Percentiles rank a stretch among this genome's conserved stretches.
These are phyloP conservation scores for Ganaspis brasiliensis DNA, from an alignment of 2,888 invertebrate genomes.

Conservation along the genomic window DNA sequence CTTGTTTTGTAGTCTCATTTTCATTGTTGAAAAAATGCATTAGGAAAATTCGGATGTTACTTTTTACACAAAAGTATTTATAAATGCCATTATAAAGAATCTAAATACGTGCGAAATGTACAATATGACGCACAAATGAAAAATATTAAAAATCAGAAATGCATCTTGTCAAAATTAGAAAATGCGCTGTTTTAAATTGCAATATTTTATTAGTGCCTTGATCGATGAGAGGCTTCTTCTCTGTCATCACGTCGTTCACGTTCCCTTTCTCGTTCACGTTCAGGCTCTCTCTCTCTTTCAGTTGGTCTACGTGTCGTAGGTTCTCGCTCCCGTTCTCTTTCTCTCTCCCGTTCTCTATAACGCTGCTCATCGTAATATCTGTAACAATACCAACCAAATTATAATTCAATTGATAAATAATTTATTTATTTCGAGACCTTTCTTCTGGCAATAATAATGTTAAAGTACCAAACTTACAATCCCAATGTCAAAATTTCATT, in stretches of 20 bases:
- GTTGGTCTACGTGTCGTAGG: constrained; percentile 80
- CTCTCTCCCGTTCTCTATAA: constrained; percentile 85
- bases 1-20: neutral
- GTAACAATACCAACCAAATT: constrained; percentile 72
- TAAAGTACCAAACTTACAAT: too few species aligned
- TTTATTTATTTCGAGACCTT: too few species aligned
- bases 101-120: neutral
- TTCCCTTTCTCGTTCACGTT: constrained; percentile 85
- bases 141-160: neutral
- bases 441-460: too few species aligned
- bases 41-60: neutral
- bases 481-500: too few species aligned
- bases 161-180: neutral
- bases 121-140: constrained; percentile 6
- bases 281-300: constrained; percentile 82
- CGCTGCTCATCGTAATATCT: constrained; percentile 94
- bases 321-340: constrained; percentile 84
- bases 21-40: neutral
- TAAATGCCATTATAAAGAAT: neutral
- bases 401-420: too few species aligned
- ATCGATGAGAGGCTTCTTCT: constrained; percentile 84
- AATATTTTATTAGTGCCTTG: constrained; percentile 83
- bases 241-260: constrained; percentile 85
- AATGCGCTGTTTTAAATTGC: neutral
- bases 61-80: constrained; percentile 10